These are phyloP conservation scores for Podarcis cretensis DNA, from an alignment of 2,113 vertebrate species.

Conservation along the genomic window DNA sequence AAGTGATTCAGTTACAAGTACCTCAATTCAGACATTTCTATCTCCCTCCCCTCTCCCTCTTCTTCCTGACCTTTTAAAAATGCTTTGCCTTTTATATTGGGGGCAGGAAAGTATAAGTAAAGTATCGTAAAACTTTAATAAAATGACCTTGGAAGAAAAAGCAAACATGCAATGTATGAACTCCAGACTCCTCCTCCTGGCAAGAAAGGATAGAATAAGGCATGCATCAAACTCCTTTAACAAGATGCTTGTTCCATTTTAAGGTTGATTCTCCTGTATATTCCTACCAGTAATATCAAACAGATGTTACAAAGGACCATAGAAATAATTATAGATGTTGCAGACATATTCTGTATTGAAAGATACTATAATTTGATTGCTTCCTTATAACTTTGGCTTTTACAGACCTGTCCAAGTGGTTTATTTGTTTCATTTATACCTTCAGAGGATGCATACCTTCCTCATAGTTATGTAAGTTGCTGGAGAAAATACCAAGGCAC, in stretches of 20 bases:
- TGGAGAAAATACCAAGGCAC: background rate
- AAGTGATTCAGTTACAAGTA: background rate
- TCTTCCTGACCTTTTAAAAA: background rate
- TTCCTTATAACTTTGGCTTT: constrained; percentile 19
- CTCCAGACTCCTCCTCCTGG: constrained; percentile 65
- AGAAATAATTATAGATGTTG: constrained; percentile 65
- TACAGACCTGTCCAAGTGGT: background rate
- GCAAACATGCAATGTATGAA: constrained; percentile 66
- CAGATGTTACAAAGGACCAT: constrained; percentile 74
- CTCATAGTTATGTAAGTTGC: background rate
- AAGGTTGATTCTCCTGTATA: constrained; percentile 73
- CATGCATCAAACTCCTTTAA: constrained; percentile 64
- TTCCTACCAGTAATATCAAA: constrained; percentile 73
- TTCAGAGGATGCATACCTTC: background rate
- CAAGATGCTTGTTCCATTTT: constrained; percentile 75
- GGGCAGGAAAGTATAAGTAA: background rate
- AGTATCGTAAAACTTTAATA: background rate
- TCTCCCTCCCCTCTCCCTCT: background rate
- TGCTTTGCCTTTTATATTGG: background rate
- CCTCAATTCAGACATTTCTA: background rate
- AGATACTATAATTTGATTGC: constrained; percentile 65
- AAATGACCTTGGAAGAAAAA: constrained; percentile 60
- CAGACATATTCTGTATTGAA: constrained; percentile 64
- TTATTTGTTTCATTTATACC: constrained; percentile 18
- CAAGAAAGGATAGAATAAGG: constrained; percentile 63